These are phyloP conservation scores for Drosophila paulistorum DNA, from an alignment of 1,140 invertebrate genomes.

Conservation along the genomic window DNA sequence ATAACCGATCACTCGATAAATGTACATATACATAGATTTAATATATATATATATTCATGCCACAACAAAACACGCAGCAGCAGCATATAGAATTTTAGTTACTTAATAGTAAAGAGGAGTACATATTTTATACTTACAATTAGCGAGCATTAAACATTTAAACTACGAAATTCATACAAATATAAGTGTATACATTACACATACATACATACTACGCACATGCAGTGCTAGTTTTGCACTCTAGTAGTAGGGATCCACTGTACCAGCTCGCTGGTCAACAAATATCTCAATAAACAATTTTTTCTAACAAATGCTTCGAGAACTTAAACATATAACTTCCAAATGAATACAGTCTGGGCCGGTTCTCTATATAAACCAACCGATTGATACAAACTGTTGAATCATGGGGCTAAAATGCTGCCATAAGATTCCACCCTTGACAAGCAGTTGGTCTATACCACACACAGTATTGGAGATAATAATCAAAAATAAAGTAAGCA, in stretches of 20 bases:
- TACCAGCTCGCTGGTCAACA: slow-evolving; percentile 66
- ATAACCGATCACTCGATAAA: slow-evolving; percentile 39
- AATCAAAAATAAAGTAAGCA: too few relatives aligned
- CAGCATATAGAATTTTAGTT: slow-evolving; percentile 48
- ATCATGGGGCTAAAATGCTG: too few relatives aligned
- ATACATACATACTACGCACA: slow-evolving; percentile 28
- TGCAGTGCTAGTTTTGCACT: not conserved
- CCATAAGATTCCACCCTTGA: too few relatives aligned
- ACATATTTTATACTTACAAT: slow-evolving; percentile 53
- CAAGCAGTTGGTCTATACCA: too few relatives aligned
- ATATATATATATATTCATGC: slow-evolving; percentile 33
- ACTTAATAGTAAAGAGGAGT: slow-evolving; percentile 35
- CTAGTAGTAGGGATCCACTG: slow-evolving; percentile 57
- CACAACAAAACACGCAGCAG: slow-evolving; percentile 3
- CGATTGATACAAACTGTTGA: too few relatives aligned
- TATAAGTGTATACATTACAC: slow-evolving; percentile 43
- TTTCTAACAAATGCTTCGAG: slow-evolving; percentile 62
- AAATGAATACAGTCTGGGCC: not conserved
- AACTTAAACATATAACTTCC: not conserved
- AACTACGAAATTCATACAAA: slow-evolving; percentile 38
- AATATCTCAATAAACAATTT: slow-evolving; percentile 77
- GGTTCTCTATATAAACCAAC: too few relatives aligned
- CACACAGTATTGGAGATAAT: too few relatives aligned
- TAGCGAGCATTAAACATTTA: slow-evolving; percentile 56
- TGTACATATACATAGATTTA: slow-evolving; percentile 58